phyloP scores from a whole-genome alignment of 2,888 invertebrate genomes.

The Ethmia dodecea region DNA sequence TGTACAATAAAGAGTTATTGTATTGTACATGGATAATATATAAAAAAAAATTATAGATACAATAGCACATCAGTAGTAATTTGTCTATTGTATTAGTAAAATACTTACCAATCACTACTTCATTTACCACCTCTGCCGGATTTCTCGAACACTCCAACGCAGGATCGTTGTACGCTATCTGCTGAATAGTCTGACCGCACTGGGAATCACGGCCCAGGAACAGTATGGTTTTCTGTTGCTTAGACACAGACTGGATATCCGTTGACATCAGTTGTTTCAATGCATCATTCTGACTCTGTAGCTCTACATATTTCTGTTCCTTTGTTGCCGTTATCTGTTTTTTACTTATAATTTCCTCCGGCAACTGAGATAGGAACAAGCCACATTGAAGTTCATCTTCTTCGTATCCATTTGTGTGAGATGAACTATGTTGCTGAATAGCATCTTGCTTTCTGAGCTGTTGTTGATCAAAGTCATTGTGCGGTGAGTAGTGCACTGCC shows the following conservation, averaged over 20 bases:
- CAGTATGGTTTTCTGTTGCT: conserved; percentile 58
- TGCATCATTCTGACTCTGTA: conserved; percentile 46
- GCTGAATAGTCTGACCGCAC: conserved; percentile 61
- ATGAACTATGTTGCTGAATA: conserved; percentile 3
- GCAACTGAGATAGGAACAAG: conserved; percentile 47
- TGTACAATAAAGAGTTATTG: too few species aligned
- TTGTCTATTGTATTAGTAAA: too few species aligned
- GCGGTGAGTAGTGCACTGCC: conserved; percentile 28
- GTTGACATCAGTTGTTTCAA: conserved; percentile 62
- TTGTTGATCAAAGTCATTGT: conserved; percentile 35
- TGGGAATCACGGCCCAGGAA: conserved; percentile 51
- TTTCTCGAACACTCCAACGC: conserved; percentile 35
- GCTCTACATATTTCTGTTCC: conserved; percentile 35
- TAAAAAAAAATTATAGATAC: too few species aligned
- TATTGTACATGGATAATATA: too few species aligned
- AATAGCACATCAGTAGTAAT: too few species aligned
- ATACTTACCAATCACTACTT: conserved; percentile 45
- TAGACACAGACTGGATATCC: conserved; percentile 46
- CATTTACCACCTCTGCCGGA: conserved; percentile 27
- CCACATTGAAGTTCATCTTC: conserved; percentile 56
- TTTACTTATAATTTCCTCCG: conserved; percentile 50
- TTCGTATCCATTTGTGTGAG: conserved; percentile 30
- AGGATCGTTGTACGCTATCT: conserved; percentile 55
- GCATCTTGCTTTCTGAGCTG: conserved; percentile 33
- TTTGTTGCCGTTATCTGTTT: conserved; percentile 38